These are phyloP conservation scores for Aradus depressus DNA, from an alignment of 2,888 invertebrate genomes.

Conservation along the genomic window DNA sequence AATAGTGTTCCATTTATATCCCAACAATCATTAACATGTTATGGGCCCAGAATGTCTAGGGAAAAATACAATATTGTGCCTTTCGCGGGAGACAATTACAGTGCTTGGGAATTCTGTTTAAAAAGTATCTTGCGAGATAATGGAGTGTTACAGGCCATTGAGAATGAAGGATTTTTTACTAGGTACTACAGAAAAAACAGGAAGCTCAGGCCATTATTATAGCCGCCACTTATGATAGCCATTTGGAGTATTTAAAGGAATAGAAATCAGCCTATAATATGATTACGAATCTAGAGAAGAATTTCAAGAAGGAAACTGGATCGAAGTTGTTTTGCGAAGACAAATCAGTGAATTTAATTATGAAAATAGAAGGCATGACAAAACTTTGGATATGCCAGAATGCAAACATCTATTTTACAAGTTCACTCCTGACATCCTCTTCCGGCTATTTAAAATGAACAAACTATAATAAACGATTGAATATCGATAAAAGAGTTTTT, in stretches of 20 bases:
- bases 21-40: too few species aligned
- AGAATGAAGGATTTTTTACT: not conserved
- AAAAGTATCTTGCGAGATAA: slow-evolving; percentile 5
- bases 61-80: slow-evolving; percentile 6
- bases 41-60: slow-evolving; percentile 8
- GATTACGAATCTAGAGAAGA: slow-evolving; percentile 1
- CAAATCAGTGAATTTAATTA: too few species aligned
- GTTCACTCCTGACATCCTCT: too few species aligned
- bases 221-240: not conserved
- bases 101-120: not conserved
- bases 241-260: slow-evolving; percentile 7
- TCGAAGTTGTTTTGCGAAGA: slow-evolving; percentile 10
- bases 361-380: too few species aligned
- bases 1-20: too few species aligned
- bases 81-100: slow-evolving; percentile 7
- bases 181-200: not conserved
- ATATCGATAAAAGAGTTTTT: too few species aligned
- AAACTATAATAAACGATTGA: too few species aligned
- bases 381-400: too few species aligned
- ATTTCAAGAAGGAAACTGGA: slow-evolving; percentile 1
- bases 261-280: slow-evolving; percentile 3
- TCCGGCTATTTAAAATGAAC: too few species aligned
- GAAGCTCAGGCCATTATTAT: slow-evolving; percentile 8
- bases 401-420: too few species aligned
- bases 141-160: not conserved